These are phyloP conservation scores for Pachycephala philippinensis DNA, from an alignment of 2,113 vertebrate species.

Conservation along the genomic window DNA sequence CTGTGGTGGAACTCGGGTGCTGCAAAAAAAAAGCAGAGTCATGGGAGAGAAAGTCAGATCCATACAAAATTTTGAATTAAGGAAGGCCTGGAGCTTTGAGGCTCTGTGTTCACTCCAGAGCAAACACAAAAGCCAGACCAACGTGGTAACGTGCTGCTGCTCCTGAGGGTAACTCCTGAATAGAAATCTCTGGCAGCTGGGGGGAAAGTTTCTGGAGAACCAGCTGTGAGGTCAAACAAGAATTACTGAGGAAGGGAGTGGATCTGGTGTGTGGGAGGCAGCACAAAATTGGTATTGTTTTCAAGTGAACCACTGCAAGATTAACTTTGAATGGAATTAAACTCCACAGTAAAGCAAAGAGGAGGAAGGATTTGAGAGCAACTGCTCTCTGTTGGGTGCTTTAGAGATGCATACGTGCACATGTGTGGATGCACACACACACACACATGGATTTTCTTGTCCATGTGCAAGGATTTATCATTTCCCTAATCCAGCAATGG, in stretches of 20 bases:
- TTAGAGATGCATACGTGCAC: rapidly evolving
- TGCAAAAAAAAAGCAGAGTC: neutral
- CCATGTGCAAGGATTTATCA: neutral
- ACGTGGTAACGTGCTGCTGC: neutral
- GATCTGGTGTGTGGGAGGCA: neutral
- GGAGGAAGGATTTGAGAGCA: neutral
- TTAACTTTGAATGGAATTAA: constrained; percentile 26
- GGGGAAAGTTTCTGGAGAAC: neutral
- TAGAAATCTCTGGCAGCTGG: neutral
- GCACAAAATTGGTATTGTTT: constrained; percentile 37
- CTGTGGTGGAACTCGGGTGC: neutral
- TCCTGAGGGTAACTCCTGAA: neutral
- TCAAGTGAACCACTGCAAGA: neutral
- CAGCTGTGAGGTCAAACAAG: neutral
- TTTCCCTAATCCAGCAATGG: neutral
- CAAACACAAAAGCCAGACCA: neutral
- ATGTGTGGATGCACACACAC: rapidly evolving
- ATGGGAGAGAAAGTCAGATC: neutral
- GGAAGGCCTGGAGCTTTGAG: neutral
- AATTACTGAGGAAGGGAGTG: constrained; percentile 53
- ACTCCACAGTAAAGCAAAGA: neutral
- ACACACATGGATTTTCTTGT: rapidly evolving
- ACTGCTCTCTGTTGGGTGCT: neutral
- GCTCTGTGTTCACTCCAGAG: neutral
- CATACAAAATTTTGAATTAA: neutral